Evolutionary conservation across 2,797 vertebrate species (phyloP), one percentile per base, ranked within the genome.

Genomic region (Carcharodon carcharias): DNA sequence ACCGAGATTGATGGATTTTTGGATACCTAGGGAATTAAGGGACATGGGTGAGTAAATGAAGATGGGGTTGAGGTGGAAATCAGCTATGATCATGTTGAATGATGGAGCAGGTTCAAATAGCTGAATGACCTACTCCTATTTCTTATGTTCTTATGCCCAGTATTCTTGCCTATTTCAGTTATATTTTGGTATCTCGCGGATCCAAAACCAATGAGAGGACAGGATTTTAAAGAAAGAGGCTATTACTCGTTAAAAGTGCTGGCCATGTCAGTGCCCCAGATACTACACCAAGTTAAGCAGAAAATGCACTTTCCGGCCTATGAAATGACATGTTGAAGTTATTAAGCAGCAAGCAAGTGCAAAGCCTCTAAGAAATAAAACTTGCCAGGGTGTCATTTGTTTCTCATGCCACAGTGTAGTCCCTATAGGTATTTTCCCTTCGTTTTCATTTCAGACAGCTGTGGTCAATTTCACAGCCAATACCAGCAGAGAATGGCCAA

Each of bases 391-490:
- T 97, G 97, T 98, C 97, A 98, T 98, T 97, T 97, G 97, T 77
- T 95, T 77, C n/a, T 95, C 69, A 95, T 95, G 69, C 96, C 98
- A 97, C 98, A 98, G 97, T 97, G 97, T 96, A 96, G 97, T 97
- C 97, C 97, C 96, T 96, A 96, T 96, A 97, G 97, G 97, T 97
- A 98, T 97, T 97, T 97, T 97, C 97, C 97, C 96, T 91, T 97
- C 97, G 96, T 98, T 97, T 97, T 98, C 97, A 96, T 98, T 98
- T 98, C 97, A 97, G 97, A 97, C 96, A 97, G 97, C 97, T 96
- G 96, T 97, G 98, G 97, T 98, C 98, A 99, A 98, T 99, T 99
- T 99, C 98, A 98, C 98, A 98, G 98, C 97, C 98, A 28, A 26
- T 96, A 97, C 97, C 97, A 96, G 95, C 96, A 97, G 97, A 97